A percentile compares a stretch with the other conserved stretches of the same genome.
These are phyloP conservation scores for Encarsia formosa DNA, from an alignment of 2,888 invertebrate species.

Conservation along the genomic window DNA sequence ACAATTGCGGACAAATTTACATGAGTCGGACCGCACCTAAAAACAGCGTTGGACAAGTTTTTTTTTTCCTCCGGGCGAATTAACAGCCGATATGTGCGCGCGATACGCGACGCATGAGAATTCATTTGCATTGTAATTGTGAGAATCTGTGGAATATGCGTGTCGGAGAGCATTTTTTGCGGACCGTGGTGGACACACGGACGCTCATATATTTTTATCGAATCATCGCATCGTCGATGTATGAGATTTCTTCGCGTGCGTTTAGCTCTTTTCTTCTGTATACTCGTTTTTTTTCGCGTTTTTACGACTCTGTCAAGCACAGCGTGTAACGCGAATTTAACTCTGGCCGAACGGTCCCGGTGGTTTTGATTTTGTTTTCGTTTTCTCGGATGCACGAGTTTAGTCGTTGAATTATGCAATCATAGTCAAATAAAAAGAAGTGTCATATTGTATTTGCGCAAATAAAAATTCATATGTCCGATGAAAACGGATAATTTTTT, in stretches of 20 bases:
- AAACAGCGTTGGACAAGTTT: constrained; percentile 1
- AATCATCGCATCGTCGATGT: constrained; percentile 2
- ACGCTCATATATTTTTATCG: constrained; percentile 17
- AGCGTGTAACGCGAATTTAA: too few relatives aligned
- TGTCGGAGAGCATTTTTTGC: neutral
- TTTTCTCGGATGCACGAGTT: too few relatives aligned
- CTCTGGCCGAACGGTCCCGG: too few relatives aligned
- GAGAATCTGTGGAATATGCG: constrained; percentile 32
- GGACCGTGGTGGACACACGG: neutral
- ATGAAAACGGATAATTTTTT: too few relatives aligned
- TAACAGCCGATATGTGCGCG: neutral
- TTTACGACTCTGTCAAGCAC: too few relatives aligned
- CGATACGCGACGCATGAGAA: constrained; percentile 6
- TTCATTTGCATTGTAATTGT: constrained; percentile 42
- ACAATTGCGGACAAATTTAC: constrained; percentile 18
- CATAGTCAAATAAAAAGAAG: too few relatives aligned
- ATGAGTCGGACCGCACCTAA: constrained; percentile 7
- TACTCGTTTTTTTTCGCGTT: neutral
- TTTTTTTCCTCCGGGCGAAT: constrained; percentile 14
- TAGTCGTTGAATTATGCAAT: too few relatives aligned
- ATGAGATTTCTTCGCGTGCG: constrained; percentile 6
- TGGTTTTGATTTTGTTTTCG: too few relatives aligned
- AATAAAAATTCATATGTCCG: too few relatives aligned
- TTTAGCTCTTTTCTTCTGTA: too few relatives aligned
- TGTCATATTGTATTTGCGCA: too few relatives aligned